Evolutionary conservation across 2,113 vertebrate species (phyloP).

Genomic region (Pachycephala philippinensis): DNA sequence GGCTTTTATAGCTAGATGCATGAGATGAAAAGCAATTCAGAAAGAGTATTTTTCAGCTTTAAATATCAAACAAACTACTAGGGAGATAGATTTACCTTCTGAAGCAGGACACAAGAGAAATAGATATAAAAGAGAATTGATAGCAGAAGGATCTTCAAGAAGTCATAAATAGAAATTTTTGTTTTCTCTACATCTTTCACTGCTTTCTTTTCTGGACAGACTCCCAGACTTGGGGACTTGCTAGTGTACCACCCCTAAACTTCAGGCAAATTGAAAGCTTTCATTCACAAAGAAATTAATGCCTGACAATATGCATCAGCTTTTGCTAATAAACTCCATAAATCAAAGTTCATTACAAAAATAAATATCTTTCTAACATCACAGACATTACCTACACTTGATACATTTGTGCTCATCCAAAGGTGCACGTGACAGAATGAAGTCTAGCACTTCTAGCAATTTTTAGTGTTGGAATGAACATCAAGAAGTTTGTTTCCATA

Average conservation of each 20-base stretch:
- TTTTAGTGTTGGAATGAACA: neutral
- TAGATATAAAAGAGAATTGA: neutral
- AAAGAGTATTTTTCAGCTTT: neutral
- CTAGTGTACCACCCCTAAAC: neutral
- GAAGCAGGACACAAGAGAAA: neutral
- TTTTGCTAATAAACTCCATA: neutral
- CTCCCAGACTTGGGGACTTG: neutral
- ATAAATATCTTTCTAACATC: neutral
- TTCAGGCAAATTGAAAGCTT: neutral
- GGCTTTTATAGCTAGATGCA: neutral
- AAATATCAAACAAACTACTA: neutral
- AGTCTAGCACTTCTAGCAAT: neutral
- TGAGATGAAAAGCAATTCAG: neutral
- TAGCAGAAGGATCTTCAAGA: neutral
- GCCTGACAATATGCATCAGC: rapidly evolving
- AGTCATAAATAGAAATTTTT: neutral
- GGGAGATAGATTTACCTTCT: neutral
- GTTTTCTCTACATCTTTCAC: neutral
- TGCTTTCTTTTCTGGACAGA: neutral
- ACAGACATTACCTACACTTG: neutral
- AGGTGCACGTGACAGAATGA: neutral
- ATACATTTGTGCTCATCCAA: neutral
- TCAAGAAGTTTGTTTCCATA: neutral
- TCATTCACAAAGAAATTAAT: neutral
- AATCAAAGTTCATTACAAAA: neutral